A percentile compares a stretch with the other conserved stretches of the same genome.
These are phyloP conservation scores for Agonum fuliginosum DNA, from an alignment of 2,888 invertebrate genomes.

Conservation along the genomic window DNA sequence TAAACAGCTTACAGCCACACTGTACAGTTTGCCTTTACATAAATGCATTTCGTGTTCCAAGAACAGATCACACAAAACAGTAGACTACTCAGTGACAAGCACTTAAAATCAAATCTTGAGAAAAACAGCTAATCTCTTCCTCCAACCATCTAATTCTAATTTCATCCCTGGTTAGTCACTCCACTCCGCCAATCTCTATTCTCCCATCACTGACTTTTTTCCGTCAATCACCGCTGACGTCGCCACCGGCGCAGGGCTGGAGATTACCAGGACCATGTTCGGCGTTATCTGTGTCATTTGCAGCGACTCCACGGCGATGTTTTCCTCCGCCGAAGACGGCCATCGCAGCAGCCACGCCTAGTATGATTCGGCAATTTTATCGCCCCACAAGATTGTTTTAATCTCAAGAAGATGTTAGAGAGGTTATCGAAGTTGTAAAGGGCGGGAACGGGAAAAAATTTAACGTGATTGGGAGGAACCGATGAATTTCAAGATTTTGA, in stretches of 20 bases:
- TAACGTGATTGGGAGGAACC: background rate
- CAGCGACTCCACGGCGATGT: slow-evolving; percentile 25
- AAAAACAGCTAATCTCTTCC: slow-evolving; percentile 10
- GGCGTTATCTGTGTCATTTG: slow-evolving; percentile 43
- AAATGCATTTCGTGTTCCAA: too few species aligned
- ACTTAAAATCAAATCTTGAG: background rate
- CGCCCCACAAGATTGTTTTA: slow-evolving; percentile 2
- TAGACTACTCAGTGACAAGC: too few species aligned
- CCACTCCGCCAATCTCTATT: background rate
- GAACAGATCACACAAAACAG: too few species aligned
- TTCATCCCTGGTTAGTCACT: slow-evolving; percentile 7
- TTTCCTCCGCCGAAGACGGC: slow-evolving; percentile 3
- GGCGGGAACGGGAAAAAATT: background rate
- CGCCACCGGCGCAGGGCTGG: slow-evolving; percentile 15
- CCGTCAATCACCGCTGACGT: slow-evolving; percentile 1
- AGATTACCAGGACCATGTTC: slow-evolving; percentile 47
- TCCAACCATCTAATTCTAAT: slow-evolving; percentile 5
- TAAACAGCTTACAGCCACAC: too few species aligned
- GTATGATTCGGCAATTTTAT: background rate
- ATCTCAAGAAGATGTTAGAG: background rate
- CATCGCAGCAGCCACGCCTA: background rate
- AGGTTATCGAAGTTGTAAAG: background rate
- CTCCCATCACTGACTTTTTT: background rate
- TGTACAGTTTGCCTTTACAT: too few species aligned
- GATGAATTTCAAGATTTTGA: background rate